Conservation (phyloP, 2,113 vertebrate species). For the Ptyas mucosa region DNA sequence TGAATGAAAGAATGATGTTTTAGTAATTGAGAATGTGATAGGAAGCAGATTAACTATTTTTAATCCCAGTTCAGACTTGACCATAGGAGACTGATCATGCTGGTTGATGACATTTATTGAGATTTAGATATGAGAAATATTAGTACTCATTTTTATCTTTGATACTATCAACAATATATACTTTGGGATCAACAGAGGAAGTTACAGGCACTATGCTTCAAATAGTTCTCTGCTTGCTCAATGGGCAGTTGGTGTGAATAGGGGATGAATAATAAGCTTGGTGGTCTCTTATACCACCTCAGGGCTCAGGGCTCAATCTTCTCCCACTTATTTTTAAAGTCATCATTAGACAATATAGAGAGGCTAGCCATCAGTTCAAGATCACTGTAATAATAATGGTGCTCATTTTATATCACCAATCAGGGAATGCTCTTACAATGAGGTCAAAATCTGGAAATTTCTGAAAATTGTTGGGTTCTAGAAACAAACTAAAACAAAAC, state of each 20-base stretch:
- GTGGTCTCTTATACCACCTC: not conserved
- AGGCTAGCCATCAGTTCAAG: not conserved
- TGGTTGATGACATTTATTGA: not conserved
- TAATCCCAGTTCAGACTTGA: not conserved
- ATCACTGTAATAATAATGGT: not conserved
- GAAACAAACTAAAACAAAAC: not conserved
- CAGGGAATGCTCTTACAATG: not conserved
- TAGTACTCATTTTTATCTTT: not conserved
- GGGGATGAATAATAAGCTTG: not conserved
- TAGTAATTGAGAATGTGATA: not conserved
- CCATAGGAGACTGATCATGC: not conserved
- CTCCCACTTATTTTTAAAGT: not conserved
- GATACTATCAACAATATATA: not conserved
- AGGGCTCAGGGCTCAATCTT: no score
- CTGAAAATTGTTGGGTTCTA: not conserved
- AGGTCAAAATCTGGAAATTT: not conserved
- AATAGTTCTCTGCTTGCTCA: not conserved
- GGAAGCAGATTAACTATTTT: not conserved
- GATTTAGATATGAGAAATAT: not conserved
- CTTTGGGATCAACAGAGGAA: not conserved
- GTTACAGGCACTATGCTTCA: not conserved
- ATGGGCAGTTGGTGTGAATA: not conserved
- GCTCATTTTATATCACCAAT: not conserved
- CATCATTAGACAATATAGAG: not conserved
- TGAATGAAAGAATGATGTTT: not conserved